Base-by-base conservation (phyloP, 1,140 invertebrate genomes). In the Bombus picipes region DNA sequence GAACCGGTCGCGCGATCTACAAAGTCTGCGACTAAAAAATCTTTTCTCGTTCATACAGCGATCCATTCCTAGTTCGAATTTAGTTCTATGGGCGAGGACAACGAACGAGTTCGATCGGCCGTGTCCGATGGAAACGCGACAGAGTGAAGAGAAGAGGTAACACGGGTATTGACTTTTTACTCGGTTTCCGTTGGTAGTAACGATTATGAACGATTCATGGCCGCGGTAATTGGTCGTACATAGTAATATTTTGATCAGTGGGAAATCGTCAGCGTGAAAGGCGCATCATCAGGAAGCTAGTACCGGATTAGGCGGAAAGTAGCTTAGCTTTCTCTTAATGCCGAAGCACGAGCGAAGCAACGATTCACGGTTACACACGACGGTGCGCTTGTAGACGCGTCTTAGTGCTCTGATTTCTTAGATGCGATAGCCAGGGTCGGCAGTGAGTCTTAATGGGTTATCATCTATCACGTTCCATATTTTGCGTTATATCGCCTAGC, bases 401-500 rank as follows among this genome's bases (percentile, higher is more conserved):
- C 65, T 57, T 22, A 32, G 39, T 72, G 76, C 83, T 62, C 76
- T 65, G 83, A 80, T 85, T 85, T 72, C 76, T 80, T 80, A 47
- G 53, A 9, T 47, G 66, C 76, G 76, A 84, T 72, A 79, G 15
- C 53, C 53, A 5, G 41, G 62, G 83, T 57, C 75, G 78, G 57
- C 43, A 57, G 41, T 34, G 18, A 15, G 41, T 37, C 84, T 86
- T 76, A 82, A 82, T 65, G 65, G 79, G 72, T 76, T 70, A 81
- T 86, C 80, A 82, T 86, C 82, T 82, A 82, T 86, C 85, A 73
- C 53, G 71, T 82, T 82, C 66, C 72, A 82, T 86, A 86, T 70
- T 86, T 68, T 3, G n/a, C 72, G 47, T 59, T 73, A 72, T 15
- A 43, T 68, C 59, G 28, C n/a, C 59, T 71, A 22, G 18, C 18